A percentile compares a stretch with the other conserved stretches of the same genome.
phyloP scores from a whole-genome alignment of 1,140 invertebrate genomes.

The Octopus bimaculoides region DNA sequence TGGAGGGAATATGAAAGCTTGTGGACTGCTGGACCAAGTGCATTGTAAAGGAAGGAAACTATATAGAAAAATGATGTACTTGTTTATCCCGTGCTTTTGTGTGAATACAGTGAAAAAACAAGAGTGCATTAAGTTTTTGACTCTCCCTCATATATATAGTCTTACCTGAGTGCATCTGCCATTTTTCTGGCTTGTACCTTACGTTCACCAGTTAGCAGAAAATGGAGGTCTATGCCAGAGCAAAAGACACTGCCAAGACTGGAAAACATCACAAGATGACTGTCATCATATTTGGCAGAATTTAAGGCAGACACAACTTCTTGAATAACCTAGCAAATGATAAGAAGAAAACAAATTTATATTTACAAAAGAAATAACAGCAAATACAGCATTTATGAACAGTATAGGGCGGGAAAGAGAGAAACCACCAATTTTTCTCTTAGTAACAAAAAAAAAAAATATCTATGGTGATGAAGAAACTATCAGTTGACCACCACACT shows the following conservation, averaged over 20 bases:
- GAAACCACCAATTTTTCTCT: not conserved
- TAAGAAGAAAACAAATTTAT: slow-evolving; percentile 1
- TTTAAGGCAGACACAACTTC: slow-evolving; percentile 49
- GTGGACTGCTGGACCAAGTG: too few species aligned
- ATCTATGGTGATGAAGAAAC: too few species aligned
- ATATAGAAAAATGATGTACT: too few species aligned
- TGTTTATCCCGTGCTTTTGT: too few species aligned
- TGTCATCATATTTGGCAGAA: slow-evolving; percentile 55
- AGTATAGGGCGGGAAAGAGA: too few species aligned
- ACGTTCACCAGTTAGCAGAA: slow-evolving; percentile 41
- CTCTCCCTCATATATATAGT: too few species aligned
- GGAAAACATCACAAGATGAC: slow-evolving; percentile 51
- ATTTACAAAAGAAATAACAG: not conserved
- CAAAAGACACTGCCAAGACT: slow-evolving; percentile 52
- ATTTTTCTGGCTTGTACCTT: slow-evolving; percentile 49
- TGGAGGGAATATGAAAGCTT: too few species aligned
- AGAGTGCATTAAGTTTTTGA: too few species aligned
- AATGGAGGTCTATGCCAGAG: slow-evolving; percentile 52
- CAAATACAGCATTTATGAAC: not conserved
- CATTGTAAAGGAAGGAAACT: too few species aligned
- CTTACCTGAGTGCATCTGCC: slow-evolving; percentile 51
- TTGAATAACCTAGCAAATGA: slow-evolving; percentile 46
- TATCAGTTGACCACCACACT: too few species aligned
- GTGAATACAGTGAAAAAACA: too few species aligned
- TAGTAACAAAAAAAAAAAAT: not conserved